Conservation (phyloP, 2,113 vertebrate species). For the Rhea americana region DNA sequence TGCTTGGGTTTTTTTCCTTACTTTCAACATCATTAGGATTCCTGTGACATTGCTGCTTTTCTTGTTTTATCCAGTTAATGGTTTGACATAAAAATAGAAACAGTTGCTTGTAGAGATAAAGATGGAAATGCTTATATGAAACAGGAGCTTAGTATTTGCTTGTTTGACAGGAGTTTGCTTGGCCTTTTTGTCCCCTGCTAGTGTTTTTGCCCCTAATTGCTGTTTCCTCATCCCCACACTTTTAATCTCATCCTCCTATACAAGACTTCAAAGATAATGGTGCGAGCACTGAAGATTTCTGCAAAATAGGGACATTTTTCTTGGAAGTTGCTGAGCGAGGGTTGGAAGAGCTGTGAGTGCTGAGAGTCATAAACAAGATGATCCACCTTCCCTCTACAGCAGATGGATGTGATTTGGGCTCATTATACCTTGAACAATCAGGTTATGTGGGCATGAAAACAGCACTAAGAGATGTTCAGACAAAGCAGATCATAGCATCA, state of each 20-base stretch:
- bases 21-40: neutral
- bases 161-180: neutral
- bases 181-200: neutral
- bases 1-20: neutral
- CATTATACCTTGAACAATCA: neutral
- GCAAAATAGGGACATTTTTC: neutral
- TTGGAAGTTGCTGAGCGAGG: neutral
- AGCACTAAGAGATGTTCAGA: neutral
- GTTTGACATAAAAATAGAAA: neutral
- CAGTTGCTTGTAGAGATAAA: neutral
- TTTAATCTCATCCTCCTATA: neutral
- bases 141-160: neutral
- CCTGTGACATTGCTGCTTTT: neutral
- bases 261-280: neutral
- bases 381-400: rapidly evolving
- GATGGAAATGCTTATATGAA: neutral
- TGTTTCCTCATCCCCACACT: neutral
- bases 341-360: neutral
- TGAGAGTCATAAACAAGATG: neutral
- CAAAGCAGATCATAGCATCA: neutral
- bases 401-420: rapidly evolving
- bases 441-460: rapidly evolving
- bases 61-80: neutral
- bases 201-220: neutral
- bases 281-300: neutral